Base-by-base conservation (phyloP, 2,113 vertebrate genomes). In the Amphiprion ocellaris region DNA sequence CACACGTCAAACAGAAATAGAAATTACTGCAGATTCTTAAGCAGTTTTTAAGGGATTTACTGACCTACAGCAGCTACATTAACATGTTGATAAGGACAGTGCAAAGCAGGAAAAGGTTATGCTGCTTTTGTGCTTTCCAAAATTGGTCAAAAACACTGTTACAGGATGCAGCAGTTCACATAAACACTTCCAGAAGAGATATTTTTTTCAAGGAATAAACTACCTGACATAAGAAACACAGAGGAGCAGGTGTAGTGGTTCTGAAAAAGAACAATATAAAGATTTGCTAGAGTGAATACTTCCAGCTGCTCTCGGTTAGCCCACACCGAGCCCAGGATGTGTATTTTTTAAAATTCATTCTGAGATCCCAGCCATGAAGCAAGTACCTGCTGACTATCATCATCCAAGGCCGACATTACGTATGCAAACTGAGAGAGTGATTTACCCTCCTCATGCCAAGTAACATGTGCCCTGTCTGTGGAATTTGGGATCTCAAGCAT, bases 401-500 rank as follows among this genome's bases (percentile, higher is more conserved):
- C 61, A 74, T 74, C 71, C 69, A 12, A 53, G 21, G 47, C 28
- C 30, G 49, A 59, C 68, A 70, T 85, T 69, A 84, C 39, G 1
- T 59, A 82, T 73, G 79, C 74, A 87, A 83, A 89, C 56, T 30
- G 4, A 74, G 59, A 33, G 54, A 58, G 49, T 33, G 70, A 81
- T 86, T 75, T 77, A 59, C 58, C 53, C 76, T 69, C 67, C 63
- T 87, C 86, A 63, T 87, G 82, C 73, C 59, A 33, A 74, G 77
- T 72, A 86, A 85, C 77, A 80, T 82, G 81, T 70, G 79, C 77
- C 69, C 78, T 87, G 87, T 90, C 90, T 79, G 76, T 80, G 83
- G 80, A 88, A 84, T 90, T 84, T 90, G 88, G 88, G 87, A 93
- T 92, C 87, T 89, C 88, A 82, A 82, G 81, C 82, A 59, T 92